Evolutionary conservation across 2,113 vertebrate species (phyloP).

Genomic region (Engraulis encrasicolus): DNA sequence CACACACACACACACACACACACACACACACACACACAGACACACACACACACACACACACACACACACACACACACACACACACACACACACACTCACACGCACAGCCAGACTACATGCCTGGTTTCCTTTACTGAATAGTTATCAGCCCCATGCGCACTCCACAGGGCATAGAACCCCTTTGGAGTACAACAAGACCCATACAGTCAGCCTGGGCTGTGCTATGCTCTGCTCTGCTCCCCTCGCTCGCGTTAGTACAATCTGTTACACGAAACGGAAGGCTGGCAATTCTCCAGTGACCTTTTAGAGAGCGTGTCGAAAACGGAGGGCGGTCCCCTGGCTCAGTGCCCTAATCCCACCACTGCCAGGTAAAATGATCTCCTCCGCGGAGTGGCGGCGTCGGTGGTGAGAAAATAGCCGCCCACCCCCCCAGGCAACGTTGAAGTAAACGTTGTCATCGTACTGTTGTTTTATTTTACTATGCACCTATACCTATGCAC

Average conservation of each 20-base stretch:
- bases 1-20: not conserved
- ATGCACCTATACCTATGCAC: too few relatives aligned
- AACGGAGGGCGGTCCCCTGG: slow-evolving; percentile 18
- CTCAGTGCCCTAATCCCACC: not conserved
- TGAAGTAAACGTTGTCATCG: slow-evolving; percentile 21
- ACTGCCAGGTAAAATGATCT: slow-evolving; percentile 41
- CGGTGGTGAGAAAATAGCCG: slow-evolving; percentile 39
- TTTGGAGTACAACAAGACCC: slow-evolving; percentile 25
- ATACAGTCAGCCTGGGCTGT: too few relatives aligned
- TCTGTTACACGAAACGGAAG: slow-evolving; percentile 43
- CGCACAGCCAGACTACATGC: too few relatives aligned
- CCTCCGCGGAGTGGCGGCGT: too few relatives aligned
- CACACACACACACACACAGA: too few relatives aligned
- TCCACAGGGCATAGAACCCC: slow-evolving; percentile 21
- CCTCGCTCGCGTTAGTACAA: slow-evolving; percentile 37
- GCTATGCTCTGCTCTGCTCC: too few relatives aligned
- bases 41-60: too few relatives aligned
- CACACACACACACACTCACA: not conserved
- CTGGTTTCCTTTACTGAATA: not conserved
- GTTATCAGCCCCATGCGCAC: not conserved
- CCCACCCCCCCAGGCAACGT: slow-evolving; percentile 7
- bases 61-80: too few relatives aligned
- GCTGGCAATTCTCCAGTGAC: slow-evolving; percentile 44
- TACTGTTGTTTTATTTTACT: slow-evolving; percentile 38
- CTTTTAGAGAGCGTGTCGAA: slow-evolving; percentile 42